Base-by-base conservation (phyloP, 2,113 vertebrate species). In the Rhizomys pruinosus region DNA sequence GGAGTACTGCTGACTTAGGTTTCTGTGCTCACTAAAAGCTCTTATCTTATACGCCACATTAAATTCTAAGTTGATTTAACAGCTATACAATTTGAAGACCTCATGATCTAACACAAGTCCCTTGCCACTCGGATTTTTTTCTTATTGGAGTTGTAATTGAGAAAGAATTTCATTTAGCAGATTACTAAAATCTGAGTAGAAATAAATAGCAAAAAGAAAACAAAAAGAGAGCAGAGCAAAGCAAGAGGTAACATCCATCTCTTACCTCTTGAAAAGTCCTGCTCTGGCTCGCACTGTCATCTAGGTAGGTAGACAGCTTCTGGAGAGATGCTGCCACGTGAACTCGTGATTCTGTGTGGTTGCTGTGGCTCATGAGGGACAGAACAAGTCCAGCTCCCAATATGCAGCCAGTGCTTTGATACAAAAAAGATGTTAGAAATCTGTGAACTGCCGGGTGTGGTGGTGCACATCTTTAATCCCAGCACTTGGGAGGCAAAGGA, bases 251-350 rank as follows among this genome's bases (percentile, higher is more conserved):
- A 2, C 6, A 32, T 44, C 25, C 9, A 2, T 5, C 9, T 71
- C 95, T 76, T 98, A 99, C 99, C 99, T 99, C 99, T 97, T 99
- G 99, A 82, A 98, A 96, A 16, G 98, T 98, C 96, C 99, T 98
- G 90, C 99, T 99, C 92, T 98, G 98, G 61, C 97, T 96, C 20
- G 96, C 96, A 71, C 98, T 98, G 91, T 97, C 98, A 91, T 98
- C 98, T 72, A 99, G 97, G 94, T 95, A 97, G 0, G 87, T 61
- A 13, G 98, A 98, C 12, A 99, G 98, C 93, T 98, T 99, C 94
- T 96, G 96, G 9, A 99, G 97, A 0, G 98, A 98, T 3, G 96
- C 84, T 0, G 97, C 97, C 87, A 99, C 98, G 0, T 97, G 98
- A 0, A 96, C 97, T 2, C 96, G 98, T 0, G 97, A 98, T 25